Base-by-base conservation (phyloP, 2,797 vertebrate genomes). In the Eleutherodactylus coqui region DNA sequence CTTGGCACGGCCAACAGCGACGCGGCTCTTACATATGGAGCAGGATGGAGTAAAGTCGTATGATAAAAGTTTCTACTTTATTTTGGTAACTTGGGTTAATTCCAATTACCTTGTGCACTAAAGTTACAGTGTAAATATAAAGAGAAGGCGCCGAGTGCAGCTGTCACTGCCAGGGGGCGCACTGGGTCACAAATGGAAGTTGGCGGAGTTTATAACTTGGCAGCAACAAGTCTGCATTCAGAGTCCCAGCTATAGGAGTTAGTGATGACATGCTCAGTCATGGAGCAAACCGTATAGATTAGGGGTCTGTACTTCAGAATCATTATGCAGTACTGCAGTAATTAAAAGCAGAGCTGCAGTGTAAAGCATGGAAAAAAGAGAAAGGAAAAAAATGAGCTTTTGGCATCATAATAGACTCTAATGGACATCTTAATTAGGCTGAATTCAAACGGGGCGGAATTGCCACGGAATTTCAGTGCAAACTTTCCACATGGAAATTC, bases 1-100 rank as follows among this genome's bases (percentile, higher is more conserved):
- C 64, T 75, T 87, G 86, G 86, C 81, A 64, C 38, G 1, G 21
- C 49, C 29, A n/a, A n/a, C n/a, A 0, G 17, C n/a, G 8, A 2
- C 11, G 32, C 64, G 32, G 32, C 32, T 10, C 41, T 75, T 81
- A 70, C 62, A 82, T 14, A 69, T 69, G 64, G 7, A 49, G 76
- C 73, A 32, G 79, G n/a, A 69, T 47, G 72, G 49, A 34, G 14
- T 51, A 21, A 77, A 29, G 29, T 72, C n/a, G 53, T 29, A 73
- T 51, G 73, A 73, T 24, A 27, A 19, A 24, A 47, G 47, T 79
- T 45, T 43, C 19, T 49, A 45, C 17, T 24, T 60, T 79, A 16
- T 43, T 47, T 27, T 34, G 38, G 49, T 55, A 45, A 69, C 47
- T 67, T 43, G 49, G 29, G 36, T 58, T 62, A 19, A 29, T 78